Percentiles rank a stretch among this genome's conserved stretches.
Conservation (phyloP, 2,888 invertebrate species). For the Esperia sulphurella region DNA sequence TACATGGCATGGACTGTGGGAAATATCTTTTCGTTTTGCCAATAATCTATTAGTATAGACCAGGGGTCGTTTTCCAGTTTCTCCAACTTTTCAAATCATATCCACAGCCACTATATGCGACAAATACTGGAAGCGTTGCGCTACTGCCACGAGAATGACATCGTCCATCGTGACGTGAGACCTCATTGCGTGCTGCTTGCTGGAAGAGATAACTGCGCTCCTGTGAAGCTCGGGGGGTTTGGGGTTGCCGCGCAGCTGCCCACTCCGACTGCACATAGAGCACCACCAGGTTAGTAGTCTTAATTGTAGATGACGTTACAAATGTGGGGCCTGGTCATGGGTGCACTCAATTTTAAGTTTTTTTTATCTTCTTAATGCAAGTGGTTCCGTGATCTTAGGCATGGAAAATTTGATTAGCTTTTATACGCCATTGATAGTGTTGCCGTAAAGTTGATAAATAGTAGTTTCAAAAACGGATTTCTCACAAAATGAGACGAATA, state of each 20-base stretch:
- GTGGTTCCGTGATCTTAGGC: too few relatives aligned
- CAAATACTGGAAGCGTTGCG: conserved; percentile 97
- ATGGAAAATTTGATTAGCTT: too few relatives aligned
- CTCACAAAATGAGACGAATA: too few relatives aligned
- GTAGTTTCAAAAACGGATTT: too few relatives aligned
- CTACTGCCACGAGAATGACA: conserved; percentile 99
- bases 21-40: too few relatives aligned
- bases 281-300: conserved; percentile 50
- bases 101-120: conserved; percentile 96
- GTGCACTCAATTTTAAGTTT: too few relatives aligned
- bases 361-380: too few relatives aligned
- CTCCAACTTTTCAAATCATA: background rate
- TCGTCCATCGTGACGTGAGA: conserved; percentile 97
- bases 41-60: too few relatives aligned
- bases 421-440: too few relatives aligned
- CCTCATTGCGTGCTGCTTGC: conserved; percentile 98
- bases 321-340: too few relatives aligned
- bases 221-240: conserved; percentile 98
- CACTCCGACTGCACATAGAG: conserved; percentile 82
- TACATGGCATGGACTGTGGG: too few relatives aligned
- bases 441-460: too few relatives aligned
- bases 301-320: background rate
- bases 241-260: conserved; percentile 96
- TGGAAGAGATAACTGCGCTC: conserved; percentile 98
- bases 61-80: background rate